Conservation (phyloP, 2,888 invertebrate genomes). For the Dendrolimus houi region DNA sequence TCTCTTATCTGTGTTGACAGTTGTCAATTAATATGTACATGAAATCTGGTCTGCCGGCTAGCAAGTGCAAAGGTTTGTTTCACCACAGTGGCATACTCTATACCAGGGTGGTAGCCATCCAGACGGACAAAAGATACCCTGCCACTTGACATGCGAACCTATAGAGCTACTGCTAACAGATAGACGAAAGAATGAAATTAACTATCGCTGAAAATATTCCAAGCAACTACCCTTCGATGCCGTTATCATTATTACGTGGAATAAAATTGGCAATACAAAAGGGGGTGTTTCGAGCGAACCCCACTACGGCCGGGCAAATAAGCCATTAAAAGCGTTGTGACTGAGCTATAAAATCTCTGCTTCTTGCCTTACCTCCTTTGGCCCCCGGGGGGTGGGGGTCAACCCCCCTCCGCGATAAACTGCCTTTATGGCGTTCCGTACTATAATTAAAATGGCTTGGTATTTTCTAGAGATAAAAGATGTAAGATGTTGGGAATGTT, state of each 20-base stretch:
- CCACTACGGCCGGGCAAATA: constrained; percentile 69
- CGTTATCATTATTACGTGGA: constrained; percentile 50
- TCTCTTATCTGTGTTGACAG: too few species aligned
- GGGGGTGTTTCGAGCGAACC: constrained; percentile 40
- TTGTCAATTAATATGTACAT: too few species aligned
- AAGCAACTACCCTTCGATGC: constrained; percentile 13
- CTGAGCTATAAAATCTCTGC: constrained; percentile 73
- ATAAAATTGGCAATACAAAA: constrained; percentile 66
- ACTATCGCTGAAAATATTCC: too few species aligned
- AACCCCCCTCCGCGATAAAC: constrained; percentile 52
- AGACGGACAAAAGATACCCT: too few species aligned
- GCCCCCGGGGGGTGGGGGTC: constrained; percentile 19
- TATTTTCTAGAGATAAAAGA: constrained; percentile 59
- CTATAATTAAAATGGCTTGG: constrained; percentile 70
- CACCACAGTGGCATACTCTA: too few species aligned
- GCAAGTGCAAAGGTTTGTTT: too few species aligned
- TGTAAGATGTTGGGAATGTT: constrained; percentile 22
- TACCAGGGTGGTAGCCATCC: too few species aligned
- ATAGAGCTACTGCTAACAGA: too few species aligned
- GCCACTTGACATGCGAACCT: too few species aligned
- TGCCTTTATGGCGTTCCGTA: constrained; percentile 68
- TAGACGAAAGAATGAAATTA: too few species aligned
- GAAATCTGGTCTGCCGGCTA: too few species aligned
- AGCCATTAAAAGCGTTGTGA: constrained; percentile 73
- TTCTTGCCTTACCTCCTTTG: constrained; percentile 54